Percentiles rank a stretch among this genome's conserved stretches.
These are phyloP conservation scores for Physocephala rufipes DNA, from an alignment of 2,888 invertebrate genomes.

Conservation along the genomic window DNA sequence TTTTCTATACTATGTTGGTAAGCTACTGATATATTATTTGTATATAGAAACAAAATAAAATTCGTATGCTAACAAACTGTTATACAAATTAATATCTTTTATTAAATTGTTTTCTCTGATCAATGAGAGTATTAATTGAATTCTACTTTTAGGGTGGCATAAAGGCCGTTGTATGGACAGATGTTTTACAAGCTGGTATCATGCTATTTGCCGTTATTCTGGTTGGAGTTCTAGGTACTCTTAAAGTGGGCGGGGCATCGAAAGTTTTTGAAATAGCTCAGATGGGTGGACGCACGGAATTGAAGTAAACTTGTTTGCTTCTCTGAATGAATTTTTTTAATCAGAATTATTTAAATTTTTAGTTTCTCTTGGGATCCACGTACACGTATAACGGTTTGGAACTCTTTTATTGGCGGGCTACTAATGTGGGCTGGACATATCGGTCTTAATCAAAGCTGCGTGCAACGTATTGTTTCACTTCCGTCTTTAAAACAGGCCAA, in stretches of 20 bases:
- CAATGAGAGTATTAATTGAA: neutral
- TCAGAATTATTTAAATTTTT: neutral
- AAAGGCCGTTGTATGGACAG: conserved; percentile 69
- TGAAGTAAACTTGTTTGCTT: conserved; percentile 58
- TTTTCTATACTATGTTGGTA: conserved; percentile 69
- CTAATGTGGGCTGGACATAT: conserved; percentile 73
- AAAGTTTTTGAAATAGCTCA: conserved; percentile 60
- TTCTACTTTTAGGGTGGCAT: conserved; percentile 63
- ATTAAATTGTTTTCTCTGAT: neutral
- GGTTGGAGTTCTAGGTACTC: conserved; percentile 63
- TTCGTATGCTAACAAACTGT: neutral
- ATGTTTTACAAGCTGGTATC: conserved; percentile 66
- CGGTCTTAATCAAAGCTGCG: conserved; percentile 77
- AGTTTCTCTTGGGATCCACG: conserved; percentile 73
- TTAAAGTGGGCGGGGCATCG: conserved; percentile 63
- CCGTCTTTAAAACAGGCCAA: conserved; percentile 70
- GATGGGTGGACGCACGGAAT: conserved; percentile 61
- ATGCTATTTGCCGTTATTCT: conserved; percentile 64
- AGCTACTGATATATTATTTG: conserved; percentile 49
- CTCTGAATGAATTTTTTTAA: neutral
- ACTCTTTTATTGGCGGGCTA: conserved; percentile 71
- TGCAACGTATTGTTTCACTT: conserved; percentile 75
- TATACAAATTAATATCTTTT: neutral
- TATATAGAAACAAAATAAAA: neutral
- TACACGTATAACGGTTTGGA: conserved; percentile 73